A percentile compares a stretch with the other conserved stretches of the same genome.
Conservation (phyloP, 2,797 vertebrate species). For the Simalia tracyae region DNA sequence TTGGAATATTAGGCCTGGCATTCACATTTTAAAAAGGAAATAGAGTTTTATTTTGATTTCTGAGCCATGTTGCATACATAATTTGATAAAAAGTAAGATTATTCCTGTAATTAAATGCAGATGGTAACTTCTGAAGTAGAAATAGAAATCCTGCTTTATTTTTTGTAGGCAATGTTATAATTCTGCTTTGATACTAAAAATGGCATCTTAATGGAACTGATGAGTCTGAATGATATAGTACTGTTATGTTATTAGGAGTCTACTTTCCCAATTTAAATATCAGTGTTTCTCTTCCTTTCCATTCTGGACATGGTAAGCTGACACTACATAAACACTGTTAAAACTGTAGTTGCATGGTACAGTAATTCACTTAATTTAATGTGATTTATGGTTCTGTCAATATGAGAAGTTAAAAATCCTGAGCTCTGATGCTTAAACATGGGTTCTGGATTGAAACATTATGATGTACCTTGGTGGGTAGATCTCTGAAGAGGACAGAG, state of each 20-base stretch:
- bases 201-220: conserved; percentile 55
- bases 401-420: conserved; percentile 79
- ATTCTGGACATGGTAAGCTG: conserved; percentile 80
- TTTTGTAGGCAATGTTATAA: conserved; percentile 53
- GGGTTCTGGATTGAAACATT: conserved; percentile 82
- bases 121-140: conserved; percentile 61
- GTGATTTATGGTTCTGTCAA: conserved; percentile 93
- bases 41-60: background rate
- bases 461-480: conserved; percentile 70
- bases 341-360: conserved; percentile 84
- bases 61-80: background rate
- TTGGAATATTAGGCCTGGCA: background rate
- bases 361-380: conserved; percentile 92
- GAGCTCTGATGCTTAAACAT: conserved; percentile 73
- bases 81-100: conserved; percentile 32
- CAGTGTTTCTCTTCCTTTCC: conserved; percentile 59
- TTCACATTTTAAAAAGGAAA: background rate
- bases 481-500: conserved; percentile 52
- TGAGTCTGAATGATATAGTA: conserved; percentile 72
- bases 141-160: conserved; percentile 63
- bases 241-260: conserved; percentile 71
- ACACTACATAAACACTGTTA: conserved; percentile 85
- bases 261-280: conserved; percentile 71
- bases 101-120: conserved; percentile 57
- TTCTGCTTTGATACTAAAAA: conserved; percentile 61